phyloP scores from a whole-genome alignment of 2,888 invertebrate genomes.

The Dicyrtoma fusca region DNA sequence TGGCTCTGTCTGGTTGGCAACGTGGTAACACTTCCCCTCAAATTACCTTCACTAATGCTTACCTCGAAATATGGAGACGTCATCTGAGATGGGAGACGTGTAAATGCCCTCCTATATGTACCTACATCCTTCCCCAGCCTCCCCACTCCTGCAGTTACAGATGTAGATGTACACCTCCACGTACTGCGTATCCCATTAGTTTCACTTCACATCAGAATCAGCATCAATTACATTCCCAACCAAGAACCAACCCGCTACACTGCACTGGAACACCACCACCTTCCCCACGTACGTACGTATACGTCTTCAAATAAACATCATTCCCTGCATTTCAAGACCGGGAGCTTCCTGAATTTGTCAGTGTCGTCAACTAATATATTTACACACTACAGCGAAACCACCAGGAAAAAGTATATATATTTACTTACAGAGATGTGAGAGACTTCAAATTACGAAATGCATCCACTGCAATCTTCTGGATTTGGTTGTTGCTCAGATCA shows the following conservation, averaged over 20 bases:
- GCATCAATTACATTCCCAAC: too few relatives aligned
- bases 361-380: background rate
- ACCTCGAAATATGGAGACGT: too few relatives aligned
- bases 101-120: background rate
- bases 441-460: conserved; percentile 89
- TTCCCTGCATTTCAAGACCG: too few relatives aligned
- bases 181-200: background rate
- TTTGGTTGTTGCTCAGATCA: conserved; percentile 94
- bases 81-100: too few relatives aligned
- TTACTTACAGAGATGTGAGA: conserved; percentile 84
- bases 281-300: too few relatives aligned
- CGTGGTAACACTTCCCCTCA: conserved; percentile 31
- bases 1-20: conserved; percentile 8
- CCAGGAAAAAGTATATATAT: conserved; percentile 1
- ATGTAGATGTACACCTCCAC: background rate
- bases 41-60: conserved; percentile 21
- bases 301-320: too few relatives aligned
- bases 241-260: too few relatives aligned
- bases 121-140: background rate
- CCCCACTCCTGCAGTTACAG: background rate
- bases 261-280: too few relatives aligned
- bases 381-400: conserved; percentile 3
- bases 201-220: too few relatives aligned
- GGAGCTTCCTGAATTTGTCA: too few relatives aligned
- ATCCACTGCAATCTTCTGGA: conserved; percentile 85